Base-by-base conservation (phyloP, 2,888 invertebrate genomes). In the Nemurella pictetii region DNA sequence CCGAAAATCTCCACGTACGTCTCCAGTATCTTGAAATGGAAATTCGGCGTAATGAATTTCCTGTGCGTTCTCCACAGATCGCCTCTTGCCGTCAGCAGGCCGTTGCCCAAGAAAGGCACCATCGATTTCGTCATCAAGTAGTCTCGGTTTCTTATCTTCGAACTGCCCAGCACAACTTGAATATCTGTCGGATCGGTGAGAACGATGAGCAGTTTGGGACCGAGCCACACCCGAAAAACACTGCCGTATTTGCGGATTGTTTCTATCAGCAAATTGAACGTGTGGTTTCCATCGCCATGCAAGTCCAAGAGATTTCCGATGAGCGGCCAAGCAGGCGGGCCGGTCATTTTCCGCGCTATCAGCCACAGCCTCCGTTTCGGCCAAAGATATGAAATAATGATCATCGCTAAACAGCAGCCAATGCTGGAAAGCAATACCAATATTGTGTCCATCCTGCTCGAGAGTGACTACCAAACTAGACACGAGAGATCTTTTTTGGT, bases 11-110 rank as follows among this genome's bases (percentile, higher is more conserved):
- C 80, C 15, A 86, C 78, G 30, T 85, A 86, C 9, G 81, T 55
- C 36, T 85, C 82, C 36, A 86, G 27, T 5, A 84, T 83, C 15
- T 85, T 84, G n/a, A 73, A 80, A 32, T 84, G 81, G 35, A 85
- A 85, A 30, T 81, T 82, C 4, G 86, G 83, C 25, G 35, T 72
- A 3, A 86, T 84, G 4, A 85, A 84, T 55, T 83, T 85, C n/a
- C 86, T 85, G 73, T 86, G 85, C 2, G 77, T 15, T 55, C 83
- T 85, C 86, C 84, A 85, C 30, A 74, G 75, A 0, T 82, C 84
- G 20, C 84, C 83, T 26, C 81, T 28, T 30, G 80, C 28, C 4
- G 80, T 5, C 30, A 80, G n/a, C 80, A 80, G 12, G 29, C 85
- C 84, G 55, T 84, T 82, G 5, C 85, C 35, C 32, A 80, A 29